Evolutionary conservation across 2,113 vertebrate species (phyloP), one percentile per base, ranked within the genome.

Genomic region (Platysteira castanea): DNA sequence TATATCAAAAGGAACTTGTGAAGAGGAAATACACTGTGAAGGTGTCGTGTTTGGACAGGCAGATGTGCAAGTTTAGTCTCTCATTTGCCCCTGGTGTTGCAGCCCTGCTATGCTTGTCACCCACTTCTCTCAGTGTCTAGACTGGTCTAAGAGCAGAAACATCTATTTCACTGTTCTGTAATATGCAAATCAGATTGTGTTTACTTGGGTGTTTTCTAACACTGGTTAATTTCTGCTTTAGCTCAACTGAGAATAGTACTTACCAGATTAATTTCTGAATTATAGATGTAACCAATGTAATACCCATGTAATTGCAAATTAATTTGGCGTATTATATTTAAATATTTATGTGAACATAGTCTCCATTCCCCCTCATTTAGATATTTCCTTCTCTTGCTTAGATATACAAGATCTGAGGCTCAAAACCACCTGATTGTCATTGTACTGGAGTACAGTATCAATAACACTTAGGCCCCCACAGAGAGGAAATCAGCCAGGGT

Each of bases 261-360:
- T 87, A 87, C 30, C 74, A 95, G 63, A 93, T 82, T 90, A 87
- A 86, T 93, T 93, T 85, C 63, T 88, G 59, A 88, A 88, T 93
- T 94, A 93, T 37, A 88, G 47, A 88, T 77, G 35, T 83, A 85
- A 65, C 49, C 37, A 68, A 57, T 88, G 63, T 74, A 94, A 90
- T 83, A 82, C 17, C 33, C 11, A 3, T 90, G 75, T 86, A 91
- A 96, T 90, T 93, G 92, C n/a, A 49, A n/a, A n/a, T n/a, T n/a
- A n/a, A 69, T 93, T 80, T 91, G 17, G 49, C 49, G 28, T 83
- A 47, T 85, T 83, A 70, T 90, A 47, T 86, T 95, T 91, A 93
- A 96, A 93, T 85, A 91, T 94, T 97, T 85, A 93, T 90, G 44
- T 28, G 35, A 83, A 61, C n/a, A 41, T 9, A 57, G 33, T 46